Evolutionary conservation across 2,888 invertebrate species (phyloP).

Genomic region (Cordilura impudica): DNA sequence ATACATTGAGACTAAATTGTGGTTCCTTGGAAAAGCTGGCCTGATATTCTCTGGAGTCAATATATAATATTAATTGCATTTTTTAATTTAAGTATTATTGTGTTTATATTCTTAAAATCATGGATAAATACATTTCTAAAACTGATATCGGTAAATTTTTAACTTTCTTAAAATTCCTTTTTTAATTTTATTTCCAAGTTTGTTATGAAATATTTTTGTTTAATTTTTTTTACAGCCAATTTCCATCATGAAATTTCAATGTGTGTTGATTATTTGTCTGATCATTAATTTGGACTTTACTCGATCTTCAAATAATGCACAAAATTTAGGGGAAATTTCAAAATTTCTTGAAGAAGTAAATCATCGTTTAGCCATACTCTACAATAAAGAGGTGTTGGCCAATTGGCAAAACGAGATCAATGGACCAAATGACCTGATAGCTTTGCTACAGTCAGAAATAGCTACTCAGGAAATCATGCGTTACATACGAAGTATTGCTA

Average conservation of each 20-base stretch:
- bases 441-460: conserved; percentile 68
- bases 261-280: not conserved
- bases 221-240: not conserved
- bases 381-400: conserved; percentile 70
- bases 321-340: conserved; percentile 59
- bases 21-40: too few relatives aligned
- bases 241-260: not conserved
- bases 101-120: too few relatives aligned
- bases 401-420: conserved; percentile 71
- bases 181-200: too few relatives aligned
- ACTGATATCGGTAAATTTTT: too few relatives aligned
- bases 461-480: conserved; percentile 67
- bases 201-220: not conserved
- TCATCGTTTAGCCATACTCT: conserved; percentile 66
- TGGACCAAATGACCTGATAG: conserved; percentile 67
- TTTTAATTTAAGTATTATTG: too few relatives aligned
- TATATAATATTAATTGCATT: too few relatives aligned
- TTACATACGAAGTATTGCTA: conserved; percentile 65
- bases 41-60: too few relatives aligned
- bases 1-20: too few relatives aligned
- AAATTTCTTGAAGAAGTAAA: conserved; percentile 70
- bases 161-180: too few relatives aligned
- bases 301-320: not conserved
- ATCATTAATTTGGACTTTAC: not conserved
- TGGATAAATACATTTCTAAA: too few relatives aligned